Evolutionary conservation across 2,888 invertebrate genomes (phyloP).

Genomic region (Bugulina stolonifera): DNA sequence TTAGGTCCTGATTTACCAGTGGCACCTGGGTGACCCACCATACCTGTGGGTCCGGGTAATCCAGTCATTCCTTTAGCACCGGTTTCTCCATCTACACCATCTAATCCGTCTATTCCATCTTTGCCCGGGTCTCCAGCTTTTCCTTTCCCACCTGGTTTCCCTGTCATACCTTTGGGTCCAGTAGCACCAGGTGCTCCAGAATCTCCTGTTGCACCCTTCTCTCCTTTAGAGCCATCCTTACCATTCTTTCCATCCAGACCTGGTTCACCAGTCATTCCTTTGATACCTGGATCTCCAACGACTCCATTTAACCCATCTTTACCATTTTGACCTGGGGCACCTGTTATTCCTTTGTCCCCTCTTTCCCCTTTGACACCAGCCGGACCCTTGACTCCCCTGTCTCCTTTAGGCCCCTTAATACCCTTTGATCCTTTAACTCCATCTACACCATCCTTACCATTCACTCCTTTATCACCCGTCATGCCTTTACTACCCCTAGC

Average conservation of each 20-base stretch:
- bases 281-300: background rate
- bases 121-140: background rate
- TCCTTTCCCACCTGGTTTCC: background rate
- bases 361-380: background rate
- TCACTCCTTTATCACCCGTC: background rate
- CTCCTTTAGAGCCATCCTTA: background rate
- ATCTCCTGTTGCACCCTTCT: background rate
- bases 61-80: constrained; percentile 7
- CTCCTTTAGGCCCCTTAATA: background rate
- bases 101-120: background rate
- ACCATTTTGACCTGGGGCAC: background rate
- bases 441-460: background rate
- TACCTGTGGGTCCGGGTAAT: background rate
- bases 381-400: background rate
- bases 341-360: constrained; percentile 12
- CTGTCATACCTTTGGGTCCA: background rate
- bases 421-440: background rate
- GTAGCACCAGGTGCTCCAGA: background rate
- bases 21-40: background rate
- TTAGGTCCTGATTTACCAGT: background rate
- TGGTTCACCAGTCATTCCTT: background rate
- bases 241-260: background rate
- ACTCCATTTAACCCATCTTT: constrained; percentile 4
- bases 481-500: background rate
- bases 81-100: constrained; percentile 14